phyloP scores from a whole-genome alignment of 2,797 vertebrate genomes.

The Cyprinodon diabolis region DNA sequence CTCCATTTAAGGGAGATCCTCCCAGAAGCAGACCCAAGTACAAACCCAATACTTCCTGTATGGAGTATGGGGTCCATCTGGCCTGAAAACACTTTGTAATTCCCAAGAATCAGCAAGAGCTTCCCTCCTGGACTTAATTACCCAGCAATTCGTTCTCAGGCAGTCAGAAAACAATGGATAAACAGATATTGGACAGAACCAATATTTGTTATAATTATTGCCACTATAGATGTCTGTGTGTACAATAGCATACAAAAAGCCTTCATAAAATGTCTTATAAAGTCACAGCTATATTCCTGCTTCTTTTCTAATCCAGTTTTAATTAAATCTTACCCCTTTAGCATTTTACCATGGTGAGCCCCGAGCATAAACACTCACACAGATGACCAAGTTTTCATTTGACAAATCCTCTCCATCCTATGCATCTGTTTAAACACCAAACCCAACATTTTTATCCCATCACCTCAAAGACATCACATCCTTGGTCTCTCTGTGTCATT shows the following conservation, averaged over 20 bases:
- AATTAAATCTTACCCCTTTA: slow-evolving; percentile 64
- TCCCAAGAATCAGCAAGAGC: too few species aligned
- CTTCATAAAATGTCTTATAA: neutral
- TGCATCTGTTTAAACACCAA: slow-evolving; percentile 14
- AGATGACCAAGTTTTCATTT: slow-evolving; percentile 48
- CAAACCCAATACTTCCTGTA: neutral
- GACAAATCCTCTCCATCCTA: slow-evolving; percentile 26
- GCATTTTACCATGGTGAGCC: slow-evolving; percentile 43
- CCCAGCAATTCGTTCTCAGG: neutral
- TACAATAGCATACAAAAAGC: neutral
- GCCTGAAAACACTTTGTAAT: neutral
- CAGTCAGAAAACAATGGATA: neutral
- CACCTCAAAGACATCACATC: slow-evolving; percentile 1
- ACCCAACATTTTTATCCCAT: neutral
- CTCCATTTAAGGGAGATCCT: neutral
- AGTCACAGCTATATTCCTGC: slow-evolving; percentile 39
- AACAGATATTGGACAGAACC: neutral
- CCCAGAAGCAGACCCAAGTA: neutral
- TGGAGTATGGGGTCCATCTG: neutral
- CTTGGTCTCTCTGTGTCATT: neutral
- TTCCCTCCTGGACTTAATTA: too few species aligned
- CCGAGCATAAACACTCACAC: slow-evolving; percentile 28
- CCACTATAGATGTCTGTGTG: too few species aligned
- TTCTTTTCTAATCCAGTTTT: slow-evolving; percentile 68
- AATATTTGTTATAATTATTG: too few species aligned